Conservation (phyloP, 37 sponge, comb jelly and placozoan genomes). For the Chondrilla cf. caribensis region DNA sequence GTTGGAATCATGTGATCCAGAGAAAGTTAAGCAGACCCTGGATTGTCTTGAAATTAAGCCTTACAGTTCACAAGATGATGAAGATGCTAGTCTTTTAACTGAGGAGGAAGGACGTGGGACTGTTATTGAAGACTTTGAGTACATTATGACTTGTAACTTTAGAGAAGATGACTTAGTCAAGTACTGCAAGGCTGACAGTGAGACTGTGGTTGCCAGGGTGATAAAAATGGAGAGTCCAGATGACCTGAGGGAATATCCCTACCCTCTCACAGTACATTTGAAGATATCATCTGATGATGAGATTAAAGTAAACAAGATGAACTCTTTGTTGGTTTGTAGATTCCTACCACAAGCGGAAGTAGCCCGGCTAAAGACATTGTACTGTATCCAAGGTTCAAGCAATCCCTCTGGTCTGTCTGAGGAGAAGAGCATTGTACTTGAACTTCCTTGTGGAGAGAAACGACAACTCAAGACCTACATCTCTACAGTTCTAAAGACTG, state of each 20-base stretch:
- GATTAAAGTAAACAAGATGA: not conserved
- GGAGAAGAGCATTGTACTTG: not conserved
- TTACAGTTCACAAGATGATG: not conserved
- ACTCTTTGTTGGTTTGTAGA: slow-evolving; percentile 10
- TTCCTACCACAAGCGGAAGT: not conserved
- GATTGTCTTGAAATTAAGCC: not conserved
- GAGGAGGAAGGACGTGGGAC: not conserved
- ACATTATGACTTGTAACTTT: slow-evolving; percentile 14
- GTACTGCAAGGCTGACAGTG: not conserved
- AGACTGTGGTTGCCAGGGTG: slow-evolving; percentile 5
- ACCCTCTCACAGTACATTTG: not conserved
- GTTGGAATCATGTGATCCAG: slow-evolving; percentile 1
- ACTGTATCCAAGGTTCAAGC: not conserved
- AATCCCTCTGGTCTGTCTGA: not conserved
- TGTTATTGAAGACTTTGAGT: not conserved
- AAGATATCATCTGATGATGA: not conserved
- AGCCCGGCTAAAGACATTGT: not conserved
- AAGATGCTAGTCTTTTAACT: not conserved
- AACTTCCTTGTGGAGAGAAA: not conserved
- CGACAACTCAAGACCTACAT: not conserved
- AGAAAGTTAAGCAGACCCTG: not conserved
- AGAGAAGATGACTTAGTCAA: slow-evolving; percentile 17
- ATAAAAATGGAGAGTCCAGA: not conserved
- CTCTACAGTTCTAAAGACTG: too few relatives aligned
- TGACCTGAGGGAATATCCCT: not conserved